These are phyloP conservation scores for Fringilla coelebs DNA, from an alignment of 2,797 vertebrate species.

Conservation along the genomic window DNA sequence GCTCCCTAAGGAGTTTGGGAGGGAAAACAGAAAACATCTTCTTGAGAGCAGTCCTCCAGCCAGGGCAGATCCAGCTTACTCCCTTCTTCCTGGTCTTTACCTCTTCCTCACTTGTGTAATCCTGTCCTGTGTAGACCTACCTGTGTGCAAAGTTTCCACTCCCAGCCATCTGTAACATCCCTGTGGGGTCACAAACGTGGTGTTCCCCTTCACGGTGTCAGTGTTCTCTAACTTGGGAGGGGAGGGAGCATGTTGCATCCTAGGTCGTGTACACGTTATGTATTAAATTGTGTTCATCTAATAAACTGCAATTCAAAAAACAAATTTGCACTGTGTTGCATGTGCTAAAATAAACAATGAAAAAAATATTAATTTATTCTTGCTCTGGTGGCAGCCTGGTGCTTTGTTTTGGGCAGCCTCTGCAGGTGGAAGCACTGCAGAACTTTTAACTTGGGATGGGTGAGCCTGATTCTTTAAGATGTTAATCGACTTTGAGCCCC, in stretches of 20 bases:
- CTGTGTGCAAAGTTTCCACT: not conserved
- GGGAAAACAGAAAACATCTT: not conserved
- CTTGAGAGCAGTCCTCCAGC: not conserved
- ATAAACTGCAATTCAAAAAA: not conserved
- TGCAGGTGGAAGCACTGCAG: not conserved
- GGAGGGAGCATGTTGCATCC: constrained; percentile 23
- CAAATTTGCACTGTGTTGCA: not conserved
- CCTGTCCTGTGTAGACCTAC: not conserved
- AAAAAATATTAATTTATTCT: rapidly evolving
- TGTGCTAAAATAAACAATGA: not conserved
- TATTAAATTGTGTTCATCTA: not conserved
- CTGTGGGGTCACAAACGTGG: not conserved
- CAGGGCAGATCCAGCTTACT: not conserved
- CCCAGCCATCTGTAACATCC: not conserved
- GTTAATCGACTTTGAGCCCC: not conserved
- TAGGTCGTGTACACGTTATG: not conserved
- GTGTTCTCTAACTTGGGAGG: not conserved
- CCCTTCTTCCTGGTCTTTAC: not conserved
- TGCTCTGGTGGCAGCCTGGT: not conserved
- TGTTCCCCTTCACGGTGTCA: rapidly evolving
- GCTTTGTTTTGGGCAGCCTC: not conserved
- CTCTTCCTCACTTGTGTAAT: not conserved
- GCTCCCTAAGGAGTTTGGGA: not conserved
- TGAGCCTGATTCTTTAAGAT: not conserved
- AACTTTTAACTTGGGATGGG: not conserved